Evolutionary conservation across 2,888 invertebrate genomes (phyloP), one percentile per base, ranked within the genome.

Genomic region (Latheticus oryzae): DNA sequence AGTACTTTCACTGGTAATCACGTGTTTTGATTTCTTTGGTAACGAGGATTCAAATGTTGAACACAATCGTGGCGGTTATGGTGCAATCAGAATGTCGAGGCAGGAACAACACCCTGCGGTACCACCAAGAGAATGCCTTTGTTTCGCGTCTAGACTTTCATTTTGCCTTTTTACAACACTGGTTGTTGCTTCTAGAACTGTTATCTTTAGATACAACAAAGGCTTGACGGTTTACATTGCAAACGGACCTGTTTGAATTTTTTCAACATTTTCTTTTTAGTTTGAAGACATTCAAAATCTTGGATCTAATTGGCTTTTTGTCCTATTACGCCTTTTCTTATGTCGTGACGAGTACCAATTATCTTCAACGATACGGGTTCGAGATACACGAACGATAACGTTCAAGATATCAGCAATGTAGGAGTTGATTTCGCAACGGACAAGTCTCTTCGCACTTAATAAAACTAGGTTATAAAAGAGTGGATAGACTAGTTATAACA

Each of bases 1-100:
- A 51, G n/a, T n/a, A n/a, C 51, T 51, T 51, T 51, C 51, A 51
- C 51, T 42, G 28, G 1, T 42, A 11, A 21, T 21, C 38, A 12
- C 23, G 38, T 21, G 23, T 35, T 35, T 35, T 8, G 35, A 19
- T 35, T 35, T 35, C 35, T 35, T 35, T 9, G 11, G 4, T 15
- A 33, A n/a, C 33, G 4, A n/a, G 35, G 35, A 35, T 17, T 5
- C 17, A 17, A 35, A 35, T 17, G 35, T 8, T n/a, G n/a, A n/a
- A n/a, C n/a, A n/a, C n/a, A n/a, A n/a, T n/a, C n/a, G n/a, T n/a
- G 35, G 26, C 26, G 26, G 26, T 26, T 3, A 9, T 26, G 26
- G 26, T 9, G 26, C 8, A 26, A 26, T 9, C n/a, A n/a, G n/a
- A n/a, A n/a, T n/a, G n/a, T n/a, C n/a, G n/a, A n/a, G n/a, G n/a